A percentile compares a stretch with the other conserved stretches of the same genome.
Evolutionary conservation across 92 coral and sea anemone species (phyloP).

Genomic region (Hydrozoanthus gracilis): DNA sequence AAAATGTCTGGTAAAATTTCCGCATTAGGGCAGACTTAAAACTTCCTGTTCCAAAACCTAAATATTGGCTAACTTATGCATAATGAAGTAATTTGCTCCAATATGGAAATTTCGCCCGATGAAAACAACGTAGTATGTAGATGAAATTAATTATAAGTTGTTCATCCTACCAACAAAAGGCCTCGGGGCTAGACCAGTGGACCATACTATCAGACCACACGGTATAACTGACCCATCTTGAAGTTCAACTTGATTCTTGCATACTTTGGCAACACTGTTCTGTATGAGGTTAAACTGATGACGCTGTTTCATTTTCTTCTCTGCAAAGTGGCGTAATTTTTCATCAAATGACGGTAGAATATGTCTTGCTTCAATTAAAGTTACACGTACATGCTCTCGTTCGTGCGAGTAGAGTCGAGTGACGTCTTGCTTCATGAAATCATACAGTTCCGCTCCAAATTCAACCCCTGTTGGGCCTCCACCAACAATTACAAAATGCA

Average conservation of each 20-base stretch:
- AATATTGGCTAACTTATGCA: too few species aligned
- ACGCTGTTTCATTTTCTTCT: conserved; percentile 90
- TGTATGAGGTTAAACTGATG: conserved; percentile 85
- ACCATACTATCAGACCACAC: conserved; percentile 98
- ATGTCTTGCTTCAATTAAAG: conserved; percentile 91
- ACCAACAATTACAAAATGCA: conserved; percentile 97
- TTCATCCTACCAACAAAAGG: conserved; percentile 80
- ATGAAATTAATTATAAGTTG: too few species aligned
- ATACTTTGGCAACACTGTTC: conserved; percentile 88
- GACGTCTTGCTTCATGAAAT: conserved; percentile 94
- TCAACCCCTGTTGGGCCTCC: conserved; percentile 99
- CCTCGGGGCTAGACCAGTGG: conserved; percentile 97
- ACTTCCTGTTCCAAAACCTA: too few species aligned
- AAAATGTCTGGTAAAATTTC: too few species aligned
- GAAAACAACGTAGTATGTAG: neutral
- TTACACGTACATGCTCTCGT: conserved; percentile 84
- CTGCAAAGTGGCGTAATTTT: conserved; percentile 86
- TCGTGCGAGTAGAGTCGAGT: conserved; percentile 89
- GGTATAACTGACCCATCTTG: conserved; percentile 84
- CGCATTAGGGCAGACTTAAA: too few species aligned
- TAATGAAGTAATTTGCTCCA: too few species aligned
- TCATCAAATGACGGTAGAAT: conserved; percentile 98
- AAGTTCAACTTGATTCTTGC: conserved; percentile 70
- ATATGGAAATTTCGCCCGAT: neutral
- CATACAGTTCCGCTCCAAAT: conserved; percentile 98